Evolutionary conservation across 2,888 invertebrate genomes (phyloP).

Genomic region (Himalopsyche kuldschensis): DNA sequence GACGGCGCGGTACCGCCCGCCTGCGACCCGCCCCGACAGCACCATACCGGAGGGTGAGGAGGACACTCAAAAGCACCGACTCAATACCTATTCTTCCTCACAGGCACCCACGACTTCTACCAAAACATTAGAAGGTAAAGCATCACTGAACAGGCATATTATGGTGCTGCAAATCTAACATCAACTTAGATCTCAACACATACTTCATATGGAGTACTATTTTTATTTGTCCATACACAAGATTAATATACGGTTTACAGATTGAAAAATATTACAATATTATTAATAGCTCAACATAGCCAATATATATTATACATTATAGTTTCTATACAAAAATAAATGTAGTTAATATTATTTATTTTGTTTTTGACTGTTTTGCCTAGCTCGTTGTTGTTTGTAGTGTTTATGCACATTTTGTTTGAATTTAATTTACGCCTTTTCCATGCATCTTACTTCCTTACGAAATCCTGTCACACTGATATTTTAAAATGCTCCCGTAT

Average conservation of each 20-base stretch:
- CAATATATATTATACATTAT: too few species aligned
- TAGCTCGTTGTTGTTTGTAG: not conserved
- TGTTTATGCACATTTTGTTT: not conserved
- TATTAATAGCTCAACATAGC: too few species aligned
- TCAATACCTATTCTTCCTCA: constrained; percentile 23
- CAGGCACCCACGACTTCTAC: constrained; percentile 6
- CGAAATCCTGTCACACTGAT: not conserved
- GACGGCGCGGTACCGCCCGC: not conserved
- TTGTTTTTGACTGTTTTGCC: not conserved
- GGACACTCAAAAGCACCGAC: constrained; percentile 11
- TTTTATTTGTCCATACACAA: too few species aligned
- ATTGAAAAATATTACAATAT: too few species aligned
- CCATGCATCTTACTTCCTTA: not conserved
- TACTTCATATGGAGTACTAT: too few species aligned
- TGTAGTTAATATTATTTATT: too few species aligned
- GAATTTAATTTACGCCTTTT: not conserved
- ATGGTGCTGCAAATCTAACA: not conserved
- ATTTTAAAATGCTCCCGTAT: not conserved
- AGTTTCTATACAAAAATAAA: too few species aligned
- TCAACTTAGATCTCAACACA: not conserved
- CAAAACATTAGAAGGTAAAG: constrained; percentile 23
- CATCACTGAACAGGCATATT: not conserved
- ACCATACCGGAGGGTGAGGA: constrained; percentile 27
- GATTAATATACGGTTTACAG: too few species aligned
- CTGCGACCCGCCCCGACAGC: constrained; percentile 10